Conservation (phyloP, 2,113 vertebrate genomes). For the Peromyscus leucopus region DNA sequence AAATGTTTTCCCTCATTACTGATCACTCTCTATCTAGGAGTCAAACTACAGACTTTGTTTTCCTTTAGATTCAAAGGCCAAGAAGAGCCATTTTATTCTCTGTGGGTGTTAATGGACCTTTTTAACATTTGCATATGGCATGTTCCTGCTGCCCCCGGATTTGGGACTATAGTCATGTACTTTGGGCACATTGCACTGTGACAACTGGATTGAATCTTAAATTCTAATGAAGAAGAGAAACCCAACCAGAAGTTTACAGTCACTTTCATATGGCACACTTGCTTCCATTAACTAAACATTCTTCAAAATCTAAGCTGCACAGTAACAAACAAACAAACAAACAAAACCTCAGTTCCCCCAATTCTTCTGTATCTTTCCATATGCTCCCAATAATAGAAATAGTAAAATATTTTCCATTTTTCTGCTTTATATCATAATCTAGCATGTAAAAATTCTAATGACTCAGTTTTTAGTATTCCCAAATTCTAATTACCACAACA, state of each 20-base stretch:
- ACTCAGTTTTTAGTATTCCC: not conserved
- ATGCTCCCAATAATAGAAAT: not conserved
- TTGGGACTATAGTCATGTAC: conserved; percentile 84
- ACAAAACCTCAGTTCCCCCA: not conserved
- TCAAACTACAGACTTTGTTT: not conserved
- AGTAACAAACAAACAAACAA: not conserved
- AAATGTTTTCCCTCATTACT: conserved; percentile 67
- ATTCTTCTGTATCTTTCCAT: not conserved
- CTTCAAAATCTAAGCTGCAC: not conserved
- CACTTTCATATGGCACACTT: conserved; percentile 64
- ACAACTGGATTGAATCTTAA: conserved; percentile 73
- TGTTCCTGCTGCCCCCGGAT: conserved; percentile 87
- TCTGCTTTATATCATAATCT: not conserved
- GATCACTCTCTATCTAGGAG: conserved; percentile 64
- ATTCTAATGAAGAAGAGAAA: conserved; percentile 75
- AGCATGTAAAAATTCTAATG: not conserved
- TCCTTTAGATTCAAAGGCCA: conserved; percentile 32
- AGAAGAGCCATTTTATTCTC: conserved; percentile 48
- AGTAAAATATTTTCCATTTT: not conserved
- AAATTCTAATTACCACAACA: not conserved
- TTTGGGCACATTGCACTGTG: conserved; percentile 6
- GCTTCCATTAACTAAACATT: not conserved
- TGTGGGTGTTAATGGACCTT: conserved; percentile 53
- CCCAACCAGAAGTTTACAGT: conserved; percentile 76
- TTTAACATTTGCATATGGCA: conserved; percentile 89